Conservation (phyloP, 2,797 vertebrate genomes). For the Anableps anableps region DNA sequence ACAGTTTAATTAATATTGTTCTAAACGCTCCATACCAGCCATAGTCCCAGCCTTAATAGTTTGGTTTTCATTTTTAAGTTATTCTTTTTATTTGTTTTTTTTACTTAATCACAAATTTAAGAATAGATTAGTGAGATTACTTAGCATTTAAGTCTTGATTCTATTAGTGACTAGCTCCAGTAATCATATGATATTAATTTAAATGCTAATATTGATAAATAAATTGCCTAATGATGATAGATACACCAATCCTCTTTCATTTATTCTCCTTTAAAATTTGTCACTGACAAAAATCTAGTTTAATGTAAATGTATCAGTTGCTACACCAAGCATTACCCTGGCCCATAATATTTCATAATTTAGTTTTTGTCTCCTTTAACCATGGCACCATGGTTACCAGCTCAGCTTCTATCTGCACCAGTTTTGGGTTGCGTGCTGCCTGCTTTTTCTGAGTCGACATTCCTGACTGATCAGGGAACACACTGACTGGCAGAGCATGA, state of each 20-base stretch:
- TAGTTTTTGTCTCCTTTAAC: no score
- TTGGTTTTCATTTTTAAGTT: background rate
- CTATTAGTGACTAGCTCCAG: background rate
- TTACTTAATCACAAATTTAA: background rate
- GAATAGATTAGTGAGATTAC: background rate
- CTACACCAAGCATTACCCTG: background rate
- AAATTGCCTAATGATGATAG: background rate
- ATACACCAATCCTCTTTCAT: background rate
- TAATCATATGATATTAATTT: background rate
- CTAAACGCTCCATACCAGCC: background rate
- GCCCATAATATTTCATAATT: no score
- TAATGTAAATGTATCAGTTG: background rate
- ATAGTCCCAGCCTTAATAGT: background rate
- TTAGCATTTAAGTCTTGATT: background rate
- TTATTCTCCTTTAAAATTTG: background rate
- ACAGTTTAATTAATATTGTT: background rate
- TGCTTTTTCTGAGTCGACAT: constrained; percentile 10
- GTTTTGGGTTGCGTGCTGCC: background rate
- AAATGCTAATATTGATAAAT: background rate
- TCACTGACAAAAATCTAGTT: background rate
- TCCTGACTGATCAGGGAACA: constrained; percentile 19
- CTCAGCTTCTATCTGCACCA: background rate
- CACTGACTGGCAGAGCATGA: constrained; percentile 20
- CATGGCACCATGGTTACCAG: background rate
- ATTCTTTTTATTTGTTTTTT: background rate